These are phyloP conservation scores for Leptarthrus brevirostris DNA, from an alignment of 2,888 invertebrate genomes.

Conservation along the genomic window DNA sequence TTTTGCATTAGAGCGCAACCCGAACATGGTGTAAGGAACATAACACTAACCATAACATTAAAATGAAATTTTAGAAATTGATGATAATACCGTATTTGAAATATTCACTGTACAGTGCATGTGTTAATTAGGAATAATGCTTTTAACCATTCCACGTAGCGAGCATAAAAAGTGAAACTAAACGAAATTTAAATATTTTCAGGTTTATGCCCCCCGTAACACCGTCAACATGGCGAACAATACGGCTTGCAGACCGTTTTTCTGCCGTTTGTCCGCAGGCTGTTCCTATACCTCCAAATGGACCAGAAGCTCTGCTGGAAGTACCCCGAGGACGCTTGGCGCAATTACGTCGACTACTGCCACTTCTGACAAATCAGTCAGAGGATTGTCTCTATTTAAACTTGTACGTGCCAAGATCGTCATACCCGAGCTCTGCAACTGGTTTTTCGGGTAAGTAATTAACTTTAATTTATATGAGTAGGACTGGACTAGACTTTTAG, in stretches of 20 bases:
- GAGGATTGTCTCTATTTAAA: conserved; percentile 99
- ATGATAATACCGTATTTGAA: too few species aligned
- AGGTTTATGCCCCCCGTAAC: conserved; percentile 96
- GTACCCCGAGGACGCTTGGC: conserved; percentile 87
- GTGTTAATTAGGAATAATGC: too few species aligned
- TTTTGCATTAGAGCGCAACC: too few species aligned
- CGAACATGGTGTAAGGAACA: too few species aligned
- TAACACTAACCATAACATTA: too few species aligned
- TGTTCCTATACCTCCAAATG: conserved; percentile 72
- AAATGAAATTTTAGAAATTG: too few species aligned
- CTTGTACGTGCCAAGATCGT: conserved; percentile 85
- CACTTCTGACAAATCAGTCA: conserved; percentile 89
- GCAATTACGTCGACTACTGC: conserved; percentile 85
- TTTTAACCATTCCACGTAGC: too few species aligned
- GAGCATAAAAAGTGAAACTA: not conserved
- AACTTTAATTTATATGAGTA: not conserved
- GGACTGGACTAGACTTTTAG: not conserved
- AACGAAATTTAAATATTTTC: conserved; percentile 47
- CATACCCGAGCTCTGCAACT: conserved; percentile 65
- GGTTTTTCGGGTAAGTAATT: conserved; percentile 48
- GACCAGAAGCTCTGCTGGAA: conserved; percentile 71
- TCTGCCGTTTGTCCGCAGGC: conserved; percentile 91
- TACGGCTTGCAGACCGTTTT: conserved; percentile 82
- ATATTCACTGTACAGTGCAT: too few species aligned
- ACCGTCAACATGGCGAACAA: conserved; percentile 87